Base-by-base conservation (phyloP, 2,888 invertebrate species). In the Phragmatobia fuliginosa region DNA sequence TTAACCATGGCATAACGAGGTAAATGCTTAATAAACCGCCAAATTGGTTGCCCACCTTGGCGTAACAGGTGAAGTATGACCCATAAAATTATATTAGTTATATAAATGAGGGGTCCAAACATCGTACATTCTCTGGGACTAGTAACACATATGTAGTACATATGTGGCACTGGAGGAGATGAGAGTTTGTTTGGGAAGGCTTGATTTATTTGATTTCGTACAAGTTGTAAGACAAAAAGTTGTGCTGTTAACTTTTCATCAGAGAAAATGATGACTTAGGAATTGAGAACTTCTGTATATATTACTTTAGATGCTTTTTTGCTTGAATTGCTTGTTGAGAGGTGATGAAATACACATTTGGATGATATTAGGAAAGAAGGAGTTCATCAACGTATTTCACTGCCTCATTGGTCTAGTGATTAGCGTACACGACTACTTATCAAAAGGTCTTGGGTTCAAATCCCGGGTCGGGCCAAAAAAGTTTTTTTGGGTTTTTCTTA, bases 21-120 rank as follows among this genome's bases (percentile, higher is more conserved):
- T 68, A 72, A 82, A 79, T 78, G 78, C 72, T 78, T 82, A 83
- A 83, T 83, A 83, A 78, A 81, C 82, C 81, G 77, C 78, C 79
- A 79, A 83, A 83, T 82, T 83, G 78, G 77, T 68, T 69, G 70
- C 66, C 76, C 67, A 68, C 68, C 74, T 66, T 33, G 28, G 36
- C n/a, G 78, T 81, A 83, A 80, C 76, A 78, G 79, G 78, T 81
- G 76, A 82, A 81, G 81, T 77, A 82, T 68, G 77, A 74, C 69
- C 76, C 75, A 80, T 83, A 78, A 83, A 77, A 75, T 79, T 78
- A 82, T 81, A 80, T 81, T 82, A 81, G 80, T 75, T 68, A 74
- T 70, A 75, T 79, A 79, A 81, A 80, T 73, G 77, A 65, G 62
- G 77, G 67, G 75, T 61, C 80, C 82, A 82, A 31, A 31, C 65